These are phyloP conservation scores for Eupithecia exiguata DNA, from an alignment of 2,888 invertebrate genomes.

Conservation along the genomic window DNA sequence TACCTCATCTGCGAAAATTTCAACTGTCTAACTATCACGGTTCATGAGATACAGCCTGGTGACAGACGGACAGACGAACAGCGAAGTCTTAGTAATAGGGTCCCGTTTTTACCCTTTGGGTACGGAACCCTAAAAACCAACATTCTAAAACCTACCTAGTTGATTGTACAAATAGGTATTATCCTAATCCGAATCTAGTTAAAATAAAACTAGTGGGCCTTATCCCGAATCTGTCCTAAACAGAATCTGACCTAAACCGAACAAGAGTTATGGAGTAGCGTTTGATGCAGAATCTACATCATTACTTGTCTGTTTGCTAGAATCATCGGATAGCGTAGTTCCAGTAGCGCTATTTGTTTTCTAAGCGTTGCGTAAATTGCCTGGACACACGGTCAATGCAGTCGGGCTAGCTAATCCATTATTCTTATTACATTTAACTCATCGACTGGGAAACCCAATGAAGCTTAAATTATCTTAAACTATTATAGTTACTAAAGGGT, in stretches of 20 bases:
- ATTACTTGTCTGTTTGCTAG: background rate
- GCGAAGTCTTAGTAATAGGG: too few species aligned
- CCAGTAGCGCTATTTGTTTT: slow-evolving; percentile 23
- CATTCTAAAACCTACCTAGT: background rate
- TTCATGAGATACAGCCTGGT: too few species aligned
- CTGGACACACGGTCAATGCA: background rate
- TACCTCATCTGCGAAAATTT: too few species aligned
- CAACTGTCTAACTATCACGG: too few species aligned
- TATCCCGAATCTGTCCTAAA: background rate
- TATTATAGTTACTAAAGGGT: too few species aligned
- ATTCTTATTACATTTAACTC: background rate
- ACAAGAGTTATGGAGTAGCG: background rate
- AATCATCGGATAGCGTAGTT: slow-evolving; percentile 7
- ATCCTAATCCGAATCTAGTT: background rate
- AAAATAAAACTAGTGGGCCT: background rate
- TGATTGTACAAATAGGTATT: background rate
- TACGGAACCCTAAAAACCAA: too few species aligned
- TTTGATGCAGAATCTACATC: background rate
- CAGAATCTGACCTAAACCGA: background rate
- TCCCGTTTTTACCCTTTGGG: too few species aligned
- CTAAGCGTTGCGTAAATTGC: slow-evolving; percentile 1
- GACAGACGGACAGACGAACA: too few species aligned
- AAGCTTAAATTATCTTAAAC: too few species aligned
- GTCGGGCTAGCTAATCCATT: background rate
- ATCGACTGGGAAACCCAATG: too few species aligned